Evolutionary conservation across 2,888 invertebrate genomes (phyloP).

Genomic region (Zaprionus bogoriensis): DNA sequence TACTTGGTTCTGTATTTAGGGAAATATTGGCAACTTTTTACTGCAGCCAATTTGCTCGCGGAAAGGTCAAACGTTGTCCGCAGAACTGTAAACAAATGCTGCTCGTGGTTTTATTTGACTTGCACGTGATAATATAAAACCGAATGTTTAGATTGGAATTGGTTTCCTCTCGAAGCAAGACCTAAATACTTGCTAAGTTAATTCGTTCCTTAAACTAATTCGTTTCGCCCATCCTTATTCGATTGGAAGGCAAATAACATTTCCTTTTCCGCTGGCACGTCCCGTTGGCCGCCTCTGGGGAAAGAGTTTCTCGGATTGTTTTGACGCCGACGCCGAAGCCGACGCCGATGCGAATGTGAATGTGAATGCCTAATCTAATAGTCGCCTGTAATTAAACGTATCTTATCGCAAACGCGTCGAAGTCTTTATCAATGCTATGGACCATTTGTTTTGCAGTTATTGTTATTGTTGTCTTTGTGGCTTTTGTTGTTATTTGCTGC

Average conservation of each 20-base stretch:
- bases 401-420: conserved; percentile 58
- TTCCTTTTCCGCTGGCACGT: not conserved
- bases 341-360: no score
- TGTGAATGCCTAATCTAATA: conserved; percentile 34
- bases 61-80: no score
- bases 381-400: conserved; percentile 66
- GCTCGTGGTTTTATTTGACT: no score
- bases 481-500: conserved; percentile 9
- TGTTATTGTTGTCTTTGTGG: conserved; percentile 18
- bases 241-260: not conserved
- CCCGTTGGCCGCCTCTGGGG: not conserved
- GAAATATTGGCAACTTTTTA: no score
- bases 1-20: no score
- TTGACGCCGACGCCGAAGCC: conserved; percentile 9
- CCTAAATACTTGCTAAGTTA: no score
- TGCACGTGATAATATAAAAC: no score
- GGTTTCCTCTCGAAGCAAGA: no score
- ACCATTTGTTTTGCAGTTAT: conserved; percentile 46
- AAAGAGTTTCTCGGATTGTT: not conserved
- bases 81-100: no score
- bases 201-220: no score
- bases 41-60: no score
- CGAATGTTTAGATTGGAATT: no score
- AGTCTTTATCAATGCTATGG: conserved; percentile 65
- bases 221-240: not conserved